These are phyloP conservation scores for Hecatera dysodea DNA, from an alignment of 2,888 invertebrate species.

Conservation along the genomic window DNA sequence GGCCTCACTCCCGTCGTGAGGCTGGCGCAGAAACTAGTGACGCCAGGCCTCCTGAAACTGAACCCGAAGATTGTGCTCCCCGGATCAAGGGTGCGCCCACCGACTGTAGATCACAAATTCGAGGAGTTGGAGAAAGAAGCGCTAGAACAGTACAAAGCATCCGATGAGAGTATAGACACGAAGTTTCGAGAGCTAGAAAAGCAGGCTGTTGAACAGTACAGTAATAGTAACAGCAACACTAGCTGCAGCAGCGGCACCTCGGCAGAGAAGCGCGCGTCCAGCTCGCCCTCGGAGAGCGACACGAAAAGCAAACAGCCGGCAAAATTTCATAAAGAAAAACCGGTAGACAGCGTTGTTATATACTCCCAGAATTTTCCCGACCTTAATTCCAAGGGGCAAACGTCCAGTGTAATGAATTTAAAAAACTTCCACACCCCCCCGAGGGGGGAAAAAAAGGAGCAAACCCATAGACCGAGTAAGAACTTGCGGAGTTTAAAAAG, in stretches of 20 bases:
- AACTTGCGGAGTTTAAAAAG: conserved; percentile 76
- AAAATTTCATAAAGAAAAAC: conserved; percentile 87
- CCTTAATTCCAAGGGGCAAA: conserved; percentile 79
- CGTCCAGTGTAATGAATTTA: conserved; percentile 86
- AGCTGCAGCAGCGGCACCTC: conserved; percentile 87
- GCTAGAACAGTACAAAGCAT: conserved; percentile 91
- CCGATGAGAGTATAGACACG: conserved; percentile 90
- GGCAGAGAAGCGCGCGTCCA: conserved; percentile 78
- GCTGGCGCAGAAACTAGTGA: conserved; percentile 81
- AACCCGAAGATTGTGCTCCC: conserved; percentile 85
- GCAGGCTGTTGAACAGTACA: conserved; percentile 93
- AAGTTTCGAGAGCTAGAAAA: conserved; percentile 92
- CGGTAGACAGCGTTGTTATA: conserved; percentile 85
- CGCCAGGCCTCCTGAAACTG: conserved; percentile 84
- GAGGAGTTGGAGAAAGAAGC: conserved; percentile 92
- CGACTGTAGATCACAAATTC: conserved; percentile 83
- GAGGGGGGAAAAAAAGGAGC: conserved; percentile 90
- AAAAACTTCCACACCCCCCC: conserved; percentile 90
- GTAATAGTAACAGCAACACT: conserved; percentile 87
- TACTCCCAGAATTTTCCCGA: conserved; percentile 89
- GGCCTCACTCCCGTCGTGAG: conserved; percentile 78
- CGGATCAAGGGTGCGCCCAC: conserved; percentile 77
- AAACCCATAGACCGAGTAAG: conserved; percentile 80
- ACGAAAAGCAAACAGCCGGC: conserved; percentile 76
- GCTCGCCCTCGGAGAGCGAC: conserved; percentile 73